phyloP scores from a whole-genome alignment of 2,113 vertebrate species.

The Dendrocopos noguchii region DNA sequence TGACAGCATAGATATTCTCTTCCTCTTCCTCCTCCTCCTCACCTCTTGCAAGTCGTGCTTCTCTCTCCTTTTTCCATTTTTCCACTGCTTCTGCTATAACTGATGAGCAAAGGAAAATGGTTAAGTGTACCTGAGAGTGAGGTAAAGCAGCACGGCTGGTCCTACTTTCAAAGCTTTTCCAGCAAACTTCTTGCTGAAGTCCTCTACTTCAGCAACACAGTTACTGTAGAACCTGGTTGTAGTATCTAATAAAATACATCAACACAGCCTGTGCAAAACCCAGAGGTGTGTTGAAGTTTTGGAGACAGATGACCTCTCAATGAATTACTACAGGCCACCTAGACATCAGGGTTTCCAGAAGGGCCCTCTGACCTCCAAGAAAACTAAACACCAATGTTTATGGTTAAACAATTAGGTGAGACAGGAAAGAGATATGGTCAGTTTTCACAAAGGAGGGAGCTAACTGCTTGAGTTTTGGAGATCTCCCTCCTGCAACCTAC shows the following conservation, averaged over 20 bases:
- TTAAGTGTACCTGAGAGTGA: neutral
- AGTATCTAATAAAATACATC: neutral
- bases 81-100: conserved; percentile 85
- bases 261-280: neutral
- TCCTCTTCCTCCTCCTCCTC: conserved; percentile 90
- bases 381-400: neutral
- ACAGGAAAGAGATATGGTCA: neutral
- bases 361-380: neutral
- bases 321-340: neutral
- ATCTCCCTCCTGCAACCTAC: neutral
- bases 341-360: neutral
- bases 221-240: neutral
- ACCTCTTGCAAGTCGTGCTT: conserved; percentile 79
- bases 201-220: rapidly evolving
- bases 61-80: conserved; percentile 88
- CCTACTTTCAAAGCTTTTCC: neutral
- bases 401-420: neutral
- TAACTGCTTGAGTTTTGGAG: neutral
- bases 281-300: neutral
- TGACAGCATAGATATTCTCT: conserved; percentile 92
- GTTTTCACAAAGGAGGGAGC: neutral
- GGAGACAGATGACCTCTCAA: rapidly evolving
- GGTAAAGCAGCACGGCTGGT: rapidly evolving
- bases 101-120: conserved; percentile 42
- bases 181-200: neutral